These are phyloP conservation scores for Etheostoma nigrum DNA, from an alignment of 2,797 vertebrate species.

Conservation along the genomic window DNA sequence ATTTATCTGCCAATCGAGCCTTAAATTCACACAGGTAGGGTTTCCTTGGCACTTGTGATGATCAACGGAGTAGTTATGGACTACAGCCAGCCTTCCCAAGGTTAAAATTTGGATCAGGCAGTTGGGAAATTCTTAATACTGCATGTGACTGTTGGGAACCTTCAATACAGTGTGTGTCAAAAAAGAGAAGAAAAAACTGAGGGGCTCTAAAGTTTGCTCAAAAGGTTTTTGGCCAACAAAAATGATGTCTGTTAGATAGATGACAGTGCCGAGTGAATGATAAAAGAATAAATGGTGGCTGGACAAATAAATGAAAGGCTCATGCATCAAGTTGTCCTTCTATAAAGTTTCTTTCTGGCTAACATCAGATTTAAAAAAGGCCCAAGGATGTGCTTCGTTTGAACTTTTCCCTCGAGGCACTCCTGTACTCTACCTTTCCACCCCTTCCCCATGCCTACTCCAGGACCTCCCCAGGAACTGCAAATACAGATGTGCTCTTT, in stretches of 20 bases:
- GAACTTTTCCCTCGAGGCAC: conserved; percentile 57
- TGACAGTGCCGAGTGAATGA: conserved; percentile 67
- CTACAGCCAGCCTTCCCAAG: conserved; percentile 59
- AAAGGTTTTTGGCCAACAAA: conserved; percentile 62
- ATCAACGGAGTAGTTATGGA: conserved; percentile 63
- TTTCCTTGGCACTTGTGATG: conserved; percentile 56
- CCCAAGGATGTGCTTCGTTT: conserved; percentile 64
- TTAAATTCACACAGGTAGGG: conserved; percentile 57
- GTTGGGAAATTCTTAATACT: conserved; percentile 62
- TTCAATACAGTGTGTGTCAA: conserved; percentile 61
- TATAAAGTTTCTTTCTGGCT: conserved; percentile 46
- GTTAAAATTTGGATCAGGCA: conserved; percentile 56
- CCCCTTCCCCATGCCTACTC: conserved; percentile 51
- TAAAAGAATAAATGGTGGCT: conserved; percentile 58
- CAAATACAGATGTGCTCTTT: conserved; percentile 80
- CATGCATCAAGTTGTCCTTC: conserved; percentile 38
- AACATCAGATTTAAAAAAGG: conserved; percentile 43
- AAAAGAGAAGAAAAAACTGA: conserved; percentile 25
- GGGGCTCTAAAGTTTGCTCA: conserved; percentile 50
- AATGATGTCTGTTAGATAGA: conserved; percentile 76
- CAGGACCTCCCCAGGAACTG: conserved; percentile 60
- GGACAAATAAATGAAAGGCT: conserved; percentile 65
- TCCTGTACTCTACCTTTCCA: conserved; percentile 58
- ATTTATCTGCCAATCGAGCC: conserved; percentile 32
- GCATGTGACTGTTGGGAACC: conserved; percentile 68